phyloP scores from a whole-genome alignment of 2,888 invertebrate species.

The Dryobota labecula region DNA sequence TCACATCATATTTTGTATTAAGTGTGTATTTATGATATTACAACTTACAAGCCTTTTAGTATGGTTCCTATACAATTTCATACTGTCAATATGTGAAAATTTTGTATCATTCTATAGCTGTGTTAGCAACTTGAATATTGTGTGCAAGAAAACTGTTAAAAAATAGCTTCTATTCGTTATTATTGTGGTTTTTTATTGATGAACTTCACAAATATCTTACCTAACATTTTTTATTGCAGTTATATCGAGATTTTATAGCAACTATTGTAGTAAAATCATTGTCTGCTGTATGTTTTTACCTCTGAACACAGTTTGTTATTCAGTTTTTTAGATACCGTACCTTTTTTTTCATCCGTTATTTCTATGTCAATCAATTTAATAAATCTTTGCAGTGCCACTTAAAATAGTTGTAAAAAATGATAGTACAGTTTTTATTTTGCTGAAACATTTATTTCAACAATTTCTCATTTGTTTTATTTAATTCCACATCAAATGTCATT shows the following conservation, averaged over 20 bases:
- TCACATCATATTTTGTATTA: constrained; percentile 53
- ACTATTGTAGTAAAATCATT: background rate
- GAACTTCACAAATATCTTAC: background rate
- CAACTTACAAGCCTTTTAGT: constrained; percentile 65
- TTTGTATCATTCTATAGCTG: constrained; percentile 55
- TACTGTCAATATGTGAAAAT: constrained; percentile 50
- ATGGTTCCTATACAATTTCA: constrained; percentile 72
- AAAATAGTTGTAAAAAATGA: background rate
- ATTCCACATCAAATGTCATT: background rate
- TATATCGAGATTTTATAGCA: background rate
- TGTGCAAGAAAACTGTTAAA: constrained; percentile 22
- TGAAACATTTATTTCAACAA: background rate
- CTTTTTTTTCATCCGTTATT: background rate
- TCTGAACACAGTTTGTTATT: background rate
- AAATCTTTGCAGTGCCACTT: constrained; percentile 2
- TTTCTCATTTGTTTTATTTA: background rate
- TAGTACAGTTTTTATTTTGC: background rate
- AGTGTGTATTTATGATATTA: constrained; percentile 54
- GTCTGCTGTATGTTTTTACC: constrained; percentile 4
- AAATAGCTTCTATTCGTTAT: constrained; percentile 17
- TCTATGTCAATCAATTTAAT: background rate
- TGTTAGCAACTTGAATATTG: constrained; percentile 36
- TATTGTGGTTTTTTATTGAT: background rate
- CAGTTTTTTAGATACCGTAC: background rate
- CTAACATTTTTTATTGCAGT: constrained; percentile 3